phyloP scores from a whole-genome alignment of 2,888 invertebrate genomes.

The Epistrophe grossulariae region DNA sequence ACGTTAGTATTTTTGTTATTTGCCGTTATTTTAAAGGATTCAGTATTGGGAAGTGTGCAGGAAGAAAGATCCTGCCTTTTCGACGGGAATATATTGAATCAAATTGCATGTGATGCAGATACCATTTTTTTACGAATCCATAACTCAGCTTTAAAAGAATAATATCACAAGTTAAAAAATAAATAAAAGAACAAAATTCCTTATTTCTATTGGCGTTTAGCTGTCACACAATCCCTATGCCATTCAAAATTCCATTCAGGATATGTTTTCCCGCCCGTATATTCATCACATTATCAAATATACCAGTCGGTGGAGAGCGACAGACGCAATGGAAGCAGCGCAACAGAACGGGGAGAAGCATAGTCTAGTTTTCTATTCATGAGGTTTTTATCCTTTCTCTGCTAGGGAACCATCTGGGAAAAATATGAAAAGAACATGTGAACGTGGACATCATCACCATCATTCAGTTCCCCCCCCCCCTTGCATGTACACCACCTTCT shows the following conservation, averaged over 20 bases:
- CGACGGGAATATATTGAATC: no score
- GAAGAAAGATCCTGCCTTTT: no score
- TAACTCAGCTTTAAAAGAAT: not conserved
- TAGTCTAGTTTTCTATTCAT: constrained; percentile 63
- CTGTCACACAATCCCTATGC: constrained; percentile 65
- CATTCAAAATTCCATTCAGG: constrained; percentile 70
- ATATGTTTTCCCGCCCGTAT: constrained; percentile 55
- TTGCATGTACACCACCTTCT: not conserved
- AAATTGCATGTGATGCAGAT: no score
- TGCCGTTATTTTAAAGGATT: no score
- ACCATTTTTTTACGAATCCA: not conserved
- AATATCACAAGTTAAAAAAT: not conserved
- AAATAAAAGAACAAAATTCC: constrained; percentile 45
- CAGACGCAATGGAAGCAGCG: not conserved
- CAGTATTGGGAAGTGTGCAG: no score
- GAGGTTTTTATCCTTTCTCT: constrained; percentile 37
- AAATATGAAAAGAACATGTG: constrained; percentile 58
- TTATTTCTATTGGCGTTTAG: constrained; percentile 66
- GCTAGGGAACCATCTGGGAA: constrained; percentile 3
- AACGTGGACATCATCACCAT: constrained; percentile 70
- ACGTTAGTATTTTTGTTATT: no score
- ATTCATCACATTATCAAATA: constrained; percentile 72
- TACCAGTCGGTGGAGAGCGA: not conserved
- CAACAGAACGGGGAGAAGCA: constrained; percentile 3
- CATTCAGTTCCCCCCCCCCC: constrained; percentile 23